Percentiles rank a stretch among this genome's conserved stretches.
Conservation (phyloP, 2,888 invertebrate genomes). For the Microchrysa polita region DNA sequence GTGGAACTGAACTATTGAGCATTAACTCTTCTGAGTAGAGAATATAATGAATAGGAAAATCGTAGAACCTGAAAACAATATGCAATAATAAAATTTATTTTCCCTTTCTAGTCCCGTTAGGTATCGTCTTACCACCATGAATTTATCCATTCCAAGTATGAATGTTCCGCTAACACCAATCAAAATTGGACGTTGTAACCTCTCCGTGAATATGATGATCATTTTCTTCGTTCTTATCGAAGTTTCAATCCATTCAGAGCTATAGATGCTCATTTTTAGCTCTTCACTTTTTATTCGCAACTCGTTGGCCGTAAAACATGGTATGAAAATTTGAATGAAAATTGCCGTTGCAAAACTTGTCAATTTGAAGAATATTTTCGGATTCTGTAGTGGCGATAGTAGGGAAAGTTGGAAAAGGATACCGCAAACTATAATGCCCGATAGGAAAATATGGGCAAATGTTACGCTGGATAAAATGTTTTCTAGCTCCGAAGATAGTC, state of each 20-base stretch:
- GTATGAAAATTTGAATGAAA: conserved; percentile 40
- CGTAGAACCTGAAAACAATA: conserved; percentile 17
- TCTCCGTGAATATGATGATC: conserved; percentile 35
- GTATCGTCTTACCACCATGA: conserved; percentile 28
- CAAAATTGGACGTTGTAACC: conserved; percentile 19
- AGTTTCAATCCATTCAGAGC: conserved; percentile 17
- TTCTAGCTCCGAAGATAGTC: conserved; percentile 24
- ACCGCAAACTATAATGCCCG: conserved; percentile 16
- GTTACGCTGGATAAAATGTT: conserved; percentile 34
- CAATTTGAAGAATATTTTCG: conserved; percentile 33
- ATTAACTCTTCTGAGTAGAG: conserved; percentile 16
- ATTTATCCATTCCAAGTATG: conserved; percentile 36
- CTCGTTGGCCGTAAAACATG: conserved; percentile 38
- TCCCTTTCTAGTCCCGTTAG: background rate
- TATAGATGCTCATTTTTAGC: conserved; percentile 19
- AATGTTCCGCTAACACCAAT: conserved; percentile 35
- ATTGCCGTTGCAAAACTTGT: conserved; percentile 24
- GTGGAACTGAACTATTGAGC: too few species aligned
- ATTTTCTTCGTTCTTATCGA: conserved; percentile 13
- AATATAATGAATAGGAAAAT: conserved; percentile 21
- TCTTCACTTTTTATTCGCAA: conserved; percentile 26
- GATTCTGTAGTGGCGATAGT: conserved; percentile 24
- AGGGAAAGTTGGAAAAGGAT: conserved; percentile 33
- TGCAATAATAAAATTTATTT: background rate
- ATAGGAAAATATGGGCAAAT: conserved; percentile 37